Evolutionary conservation across 2,797 vertebrate species (phyloP).

Genomic region (Thripadectes ignobilis): DNA sequence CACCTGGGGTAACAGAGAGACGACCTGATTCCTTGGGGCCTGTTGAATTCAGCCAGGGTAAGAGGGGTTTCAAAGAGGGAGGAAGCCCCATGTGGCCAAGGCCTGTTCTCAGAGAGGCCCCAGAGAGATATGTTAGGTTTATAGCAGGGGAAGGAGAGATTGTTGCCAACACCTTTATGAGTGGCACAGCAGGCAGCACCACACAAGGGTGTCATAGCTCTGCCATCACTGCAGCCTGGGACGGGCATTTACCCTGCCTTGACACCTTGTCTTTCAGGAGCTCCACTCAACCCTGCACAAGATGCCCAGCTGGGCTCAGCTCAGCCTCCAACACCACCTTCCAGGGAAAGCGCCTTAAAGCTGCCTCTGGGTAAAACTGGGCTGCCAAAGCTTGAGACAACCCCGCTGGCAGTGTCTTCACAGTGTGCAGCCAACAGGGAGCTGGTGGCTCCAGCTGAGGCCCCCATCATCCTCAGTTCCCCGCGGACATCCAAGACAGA

Average conservation of each 20-base stretch:
- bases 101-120: neutral
- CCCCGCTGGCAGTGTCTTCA: constrained; percentile 67
- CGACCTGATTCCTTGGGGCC: neutral
- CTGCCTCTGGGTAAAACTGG: constrained; percentile 68
- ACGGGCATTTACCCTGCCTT: neutral
- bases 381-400: constrained; percentile 66
- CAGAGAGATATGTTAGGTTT: neutral
- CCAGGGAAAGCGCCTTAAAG: constrained; percentile 79
- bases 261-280: constrained; percentile 48
- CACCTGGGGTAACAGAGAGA: neutral
- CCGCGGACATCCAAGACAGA: constrained; percentile 93
- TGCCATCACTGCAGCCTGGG: neutral
- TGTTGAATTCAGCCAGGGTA: neutral
- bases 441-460: constrained; percentile 83
- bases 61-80: neutral
- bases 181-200: neutral
- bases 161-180: neutral
- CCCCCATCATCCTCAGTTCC: constrained; percentile 93
- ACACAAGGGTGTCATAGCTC: neutral
- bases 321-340: constrained; percentile 9
- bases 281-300: neutral
- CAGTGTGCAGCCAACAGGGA: constrained; percentile 82
- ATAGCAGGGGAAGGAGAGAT: neutral
- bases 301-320: neutral
- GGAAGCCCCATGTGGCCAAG: neutral